These are phyloP conservation scores for Bellardia pandia DNA, from an alignment of 2,888 invertebrate genomes.

Conservation along the genomic window DNA sequence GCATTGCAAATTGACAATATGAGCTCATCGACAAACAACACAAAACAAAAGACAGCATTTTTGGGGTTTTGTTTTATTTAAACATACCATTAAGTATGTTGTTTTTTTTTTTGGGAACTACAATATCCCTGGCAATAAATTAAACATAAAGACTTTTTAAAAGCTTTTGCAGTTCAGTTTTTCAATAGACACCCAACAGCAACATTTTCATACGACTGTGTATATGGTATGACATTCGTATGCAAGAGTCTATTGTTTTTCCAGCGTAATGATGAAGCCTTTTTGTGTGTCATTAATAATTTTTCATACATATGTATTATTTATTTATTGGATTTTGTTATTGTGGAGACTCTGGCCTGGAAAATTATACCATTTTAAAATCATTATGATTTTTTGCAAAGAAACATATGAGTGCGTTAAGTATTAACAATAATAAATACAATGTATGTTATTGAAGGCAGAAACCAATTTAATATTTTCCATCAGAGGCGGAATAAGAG, in stretches of 20 bases:
- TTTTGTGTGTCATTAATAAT: slow-evolving; percentile 22
- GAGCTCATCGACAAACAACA: not conserved
- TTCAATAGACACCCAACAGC: slow-evolving; percentile 7
- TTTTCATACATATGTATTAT: not conserved
- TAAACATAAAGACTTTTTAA: slow-evolving; percentile 26
- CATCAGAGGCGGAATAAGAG: not conserved
- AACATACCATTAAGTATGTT: no score
- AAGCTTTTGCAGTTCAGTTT: slow-evolving; percentile 26
- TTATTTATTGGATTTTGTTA: slow-evolving; percentile 29
- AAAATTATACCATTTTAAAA: slow-evolving; percentile 57
- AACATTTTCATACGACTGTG: not conserved
- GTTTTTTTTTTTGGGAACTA: not conserved
- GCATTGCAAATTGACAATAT: slow-evolving; percentile 52
- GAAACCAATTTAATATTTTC: not conserved
- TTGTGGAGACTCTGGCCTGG: not conserved
- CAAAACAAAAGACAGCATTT: no score
- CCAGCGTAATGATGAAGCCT: not conserved
- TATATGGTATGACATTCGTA: not conserved
- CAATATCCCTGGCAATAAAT: slow-evolving; percentile 37
- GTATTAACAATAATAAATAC: not conserved
- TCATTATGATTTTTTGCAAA: slow-evolving; percentile 46
- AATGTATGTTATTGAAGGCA: not conserved
- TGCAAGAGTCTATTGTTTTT: not conserved
- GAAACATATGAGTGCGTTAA: slow-evolving; percentile 41
- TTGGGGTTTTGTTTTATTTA: no score